Evolutionary conservation across 2,797 vertebrate species (phyloP).

Genomic region (Austrolebias charrua): DNA sequence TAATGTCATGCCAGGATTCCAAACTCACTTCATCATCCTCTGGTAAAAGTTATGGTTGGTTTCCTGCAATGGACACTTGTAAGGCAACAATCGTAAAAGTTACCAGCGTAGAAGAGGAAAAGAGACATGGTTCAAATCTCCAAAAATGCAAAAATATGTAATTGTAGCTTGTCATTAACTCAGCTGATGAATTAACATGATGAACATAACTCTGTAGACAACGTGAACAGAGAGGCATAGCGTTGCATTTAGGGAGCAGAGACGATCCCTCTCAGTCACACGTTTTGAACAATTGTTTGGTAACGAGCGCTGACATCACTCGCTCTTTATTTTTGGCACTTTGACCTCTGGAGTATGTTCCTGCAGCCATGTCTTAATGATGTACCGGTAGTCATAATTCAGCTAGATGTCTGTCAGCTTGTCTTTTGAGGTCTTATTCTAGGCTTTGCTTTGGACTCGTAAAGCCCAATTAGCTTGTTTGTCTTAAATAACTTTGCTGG

Average conservation of each 20-base stretch:
- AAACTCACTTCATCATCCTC: no score
- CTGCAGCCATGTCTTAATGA: background rate
- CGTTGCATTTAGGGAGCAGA: background rate
- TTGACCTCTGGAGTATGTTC: background rate
- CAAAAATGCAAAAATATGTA: background rate
- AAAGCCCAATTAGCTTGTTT: no score
- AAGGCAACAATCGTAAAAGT: background rate
- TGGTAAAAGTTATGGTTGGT: background rate
- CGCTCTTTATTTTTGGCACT: background rate
- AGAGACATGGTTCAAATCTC: background rate
- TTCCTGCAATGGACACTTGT: background rate
- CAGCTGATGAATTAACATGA: background rate
- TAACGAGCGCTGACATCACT: background rate
- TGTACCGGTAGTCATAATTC: background rate
- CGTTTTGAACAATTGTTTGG: background rate
- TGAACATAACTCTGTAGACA: background rate
- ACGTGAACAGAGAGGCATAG: background rate
- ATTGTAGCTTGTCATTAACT: background rate
- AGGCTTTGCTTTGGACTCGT: no score
- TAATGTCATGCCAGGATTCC: no score
- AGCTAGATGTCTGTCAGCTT: background rate
- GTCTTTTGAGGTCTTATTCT: no score
- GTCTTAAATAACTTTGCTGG: no score
- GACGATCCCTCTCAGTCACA: background rate
- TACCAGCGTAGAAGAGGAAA: background rate